These are phyloP conservation scores for Acanthurus leucopareius DNA, from an alignment of 2,797 vertebrate genomes.

Conservation along the genomic window DNA sequence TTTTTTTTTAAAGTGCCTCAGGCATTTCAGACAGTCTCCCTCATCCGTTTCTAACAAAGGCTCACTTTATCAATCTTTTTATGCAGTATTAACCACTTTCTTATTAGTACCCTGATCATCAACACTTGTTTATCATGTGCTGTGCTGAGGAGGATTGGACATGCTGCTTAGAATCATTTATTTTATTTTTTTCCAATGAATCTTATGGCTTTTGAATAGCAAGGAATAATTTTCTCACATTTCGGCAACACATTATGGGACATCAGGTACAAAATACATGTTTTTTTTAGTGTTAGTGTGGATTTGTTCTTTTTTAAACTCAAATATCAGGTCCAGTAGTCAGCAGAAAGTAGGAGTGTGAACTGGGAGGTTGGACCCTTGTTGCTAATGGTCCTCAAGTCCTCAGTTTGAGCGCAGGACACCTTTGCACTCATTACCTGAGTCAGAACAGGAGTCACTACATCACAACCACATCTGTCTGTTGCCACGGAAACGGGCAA, in stretches of 20 bases:
- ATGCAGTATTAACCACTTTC: conserved; percentile 24
- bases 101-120: not conserved
- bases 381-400: not conserved
- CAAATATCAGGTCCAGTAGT: not conserved
- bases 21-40: conserved; percentile 13
- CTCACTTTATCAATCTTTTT: conserved; percentile 30
- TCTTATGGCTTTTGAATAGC: no score
- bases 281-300: no score
- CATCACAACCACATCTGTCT: conserved; percentile 57
- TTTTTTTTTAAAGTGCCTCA: conserved; percentile 10
- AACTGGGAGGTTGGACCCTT: not conserved
- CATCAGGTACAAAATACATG: no score
- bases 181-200: no score
- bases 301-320: no score
- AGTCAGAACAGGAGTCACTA: conserved; percentile 50
- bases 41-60: conserved; percentile 22
- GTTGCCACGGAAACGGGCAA: conserved; percentile 65
- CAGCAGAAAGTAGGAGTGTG: not conserved
- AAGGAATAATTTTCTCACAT: no score
- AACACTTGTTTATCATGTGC: conserved; percentile 31
- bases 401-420: conserved; percentile 25
- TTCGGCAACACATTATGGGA: no score
- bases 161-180: conserved; percentile 7
- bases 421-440: conserved; percentile 56
- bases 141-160: conserved; percentile 5